Conservation (phyloP, 2,113 vertebrate species). For the Oncorhynchus kisutch region DNA sequence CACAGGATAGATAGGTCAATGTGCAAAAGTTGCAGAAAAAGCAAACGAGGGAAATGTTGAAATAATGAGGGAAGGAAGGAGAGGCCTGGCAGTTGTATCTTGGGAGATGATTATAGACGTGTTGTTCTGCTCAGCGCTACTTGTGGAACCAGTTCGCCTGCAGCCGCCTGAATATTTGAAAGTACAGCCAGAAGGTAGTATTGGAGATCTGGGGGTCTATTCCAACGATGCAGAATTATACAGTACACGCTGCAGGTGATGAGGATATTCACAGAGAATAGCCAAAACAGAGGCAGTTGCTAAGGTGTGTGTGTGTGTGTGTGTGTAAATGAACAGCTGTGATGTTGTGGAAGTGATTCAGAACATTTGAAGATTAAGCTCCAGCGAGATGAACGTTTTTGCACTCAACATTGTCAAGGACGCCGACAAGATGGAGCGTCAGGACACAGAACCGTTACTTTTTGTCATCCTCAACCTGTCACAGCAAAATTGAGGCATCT, state of each 20-base stretch:
- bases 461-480: neutral
- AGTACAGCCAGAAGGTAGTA: constrained; percentile 24
- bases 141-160: neutral
- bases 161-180: constrained; percentile 24
- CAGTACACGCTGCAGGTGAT: constrained; percentile 1
- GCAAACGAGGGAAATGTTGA: neutral
- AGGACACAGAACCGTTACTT: neutral
- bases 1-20: neutral
- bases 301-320: neutral
- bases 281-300: neutral
- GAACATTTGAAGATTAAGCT: neutral
- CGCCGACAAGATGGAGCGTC: neutral
- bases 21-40: neutral
- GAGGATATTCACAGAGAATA: neutral
- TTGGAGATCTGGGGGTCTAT: neutral
- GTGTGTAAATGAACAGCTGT: neutral
- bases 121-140: neutral
- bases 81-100: neutral
- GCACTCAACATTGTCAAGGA: neutral
- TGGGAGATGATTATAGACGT: constrained; percentile 1
- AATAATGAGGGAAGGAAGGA: neutral
- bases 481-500: neutral
- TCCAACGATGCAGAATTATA: neutral
- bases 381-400: neutral
- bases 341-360: neutral